phyloP scores from a whole-genome alignment of 2,797 vertebrate genomes.

The Gephyroberyx darwinii region DNA sequence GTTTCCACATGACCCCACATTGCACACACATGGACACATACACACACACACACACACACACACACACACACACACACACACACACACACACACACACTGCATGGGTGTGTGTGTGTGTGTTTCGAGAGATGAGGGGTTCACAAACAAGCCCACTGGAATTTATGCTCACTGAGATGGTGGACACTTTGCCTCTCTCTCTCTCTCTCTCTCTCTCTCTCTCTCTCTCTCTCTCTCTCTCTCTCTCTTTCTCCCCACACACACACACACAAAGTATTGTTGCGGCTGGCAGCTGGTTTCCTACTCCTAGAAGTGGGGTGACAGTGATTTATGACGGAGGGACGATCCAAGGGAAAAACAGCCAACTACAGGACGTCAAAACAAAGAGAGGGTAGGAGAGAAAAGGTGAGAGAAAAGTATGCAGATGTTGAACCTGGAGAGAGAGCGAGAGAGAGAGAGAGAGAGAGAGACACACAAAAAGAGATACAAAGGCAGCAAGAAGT shows the following conservation, averaged over 20 bases:
- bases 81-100: conserved; percentile 26
- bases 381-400: conserved; percentile 58
- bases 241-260: conserved; percentile 30
- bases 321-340: conserved; percentile 81
- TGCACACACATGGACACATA: conserved; percentile 34
- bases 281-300: conserved; percentile 76
- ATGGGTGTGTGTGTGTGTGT: conserved; percentile 46
- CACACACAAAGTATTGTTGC: conserved; percentile 55
- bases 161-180: conserved; percentile 58
- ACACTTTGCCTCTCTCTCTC: conserved; percentile 56
- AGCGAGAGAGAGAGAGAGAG: conserved; percentile 1
- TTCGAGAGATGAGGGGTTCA: conserved; percentile 67
- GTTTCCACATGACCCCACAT: conserved; percentile 36
- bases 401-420: conserved; percentile 29
- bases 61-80: conserved; percentile 2
- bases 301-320: conserved; percentile 77
- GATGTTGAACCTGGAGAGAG: conserved; percentile 26
- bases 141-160: conserved; percentile 57
- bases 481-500: neutral
- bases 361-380: conserved; percentile 73
- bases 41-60: no score
- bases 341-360: conserved; percentile 77
- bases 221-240: conserved; percentile 22
- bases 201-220: conserved; percentile 28
- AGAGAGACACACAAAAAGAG: neutral